Percentiles rank a stretch among this genome's conserved stretches.
phyloP scores from a whole-genome alignment of 2,797 vertebrate genomes.

The Podargus strigoides region DNA sequence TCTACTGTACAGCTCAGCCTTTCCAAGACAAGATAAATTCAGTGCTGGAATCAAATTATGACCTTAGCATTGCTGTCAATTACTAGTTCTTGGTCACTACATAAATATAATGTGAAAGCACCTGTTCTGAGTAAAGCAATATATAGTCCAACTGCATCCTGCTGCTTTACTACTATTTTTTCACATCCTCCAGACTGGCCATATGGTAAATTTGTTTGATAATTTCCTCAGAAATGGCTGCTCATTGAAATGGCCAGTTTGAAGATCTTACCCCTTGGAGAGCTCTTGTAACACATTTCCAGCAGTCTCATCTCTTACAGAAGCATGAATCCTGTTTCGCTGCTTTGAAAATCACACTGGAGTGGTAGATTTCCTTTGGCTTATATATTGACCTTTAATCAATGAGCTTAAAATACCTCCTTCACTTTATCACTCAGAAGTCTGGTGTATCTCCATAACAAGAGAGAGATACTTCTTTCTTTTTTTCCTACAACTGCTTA shows the following conservation, averaged over 20 bases:
- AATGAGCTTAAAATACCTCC: neutral
- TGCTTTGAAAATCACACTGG: neutral
- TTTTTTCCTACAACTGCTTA: neutral
- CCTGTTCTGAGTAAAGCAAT: neutral
- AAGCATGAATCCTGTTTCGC: neutral
- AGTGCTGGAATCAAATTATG: neutral
- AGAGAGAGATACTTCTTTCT: neutral
- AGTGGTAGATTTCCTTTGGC: neutral
- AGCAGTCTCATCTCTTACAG: neutral
- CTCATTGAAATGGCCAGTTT: neutral
- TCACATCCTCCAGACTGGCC: neutral
- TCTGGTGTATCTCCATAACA: neutral
- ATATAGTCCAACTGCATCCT: neutral
- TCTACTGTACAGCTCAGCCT: neutral
- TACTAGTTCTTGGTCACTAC: neutral
- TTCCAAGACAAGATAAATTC: neutral
- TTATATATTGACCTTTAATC: neutral
- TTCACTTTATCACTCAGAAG: neutral
- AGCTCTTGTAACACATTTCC: neutral
- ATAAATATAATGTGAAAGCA: neutral
- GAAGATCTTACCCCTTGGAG: neutral
- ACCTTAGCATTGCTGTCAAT: neutral
- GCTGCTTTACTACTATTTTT: conserved; percentile 36
- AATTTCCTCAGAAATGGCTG: conserved; percentile 10
- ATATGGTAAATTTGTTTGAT: conserved; percentile 12